Evolutionary conservation across 2,888 invertebrate species (phyloP).

Genomic region (Malthinus seriepunctatus): DNA sequence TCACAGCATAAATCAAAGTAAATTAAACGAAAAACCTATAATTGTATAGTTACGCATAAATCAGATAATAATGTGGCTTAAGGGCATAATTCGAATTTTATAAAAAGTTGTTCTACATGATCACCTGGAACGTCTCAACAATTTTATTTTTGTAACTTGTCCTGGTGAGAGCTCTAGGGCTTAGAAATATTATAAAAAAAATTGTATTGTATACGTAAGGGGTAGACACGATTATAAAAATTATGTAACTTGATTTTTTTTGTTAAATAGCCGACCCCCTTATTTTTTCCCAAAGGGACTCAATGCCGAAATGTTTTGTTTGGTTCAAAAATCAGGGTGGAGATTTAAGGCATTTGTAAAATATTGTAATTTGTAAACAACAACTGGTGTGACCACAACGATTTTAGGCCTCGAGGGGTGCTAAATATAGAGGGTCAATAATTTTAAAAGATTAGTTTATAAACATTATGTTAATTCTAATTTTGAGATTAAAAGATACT

Average conservation of each 20-base stretch:
- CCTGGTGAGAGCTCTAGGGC: slow-evolving; percentile 1
- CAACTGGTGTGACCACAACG: too few species aligned
- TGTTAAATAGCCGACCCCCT: background rate
- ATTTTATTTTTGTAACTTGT: slow-evolving; percentile 18
- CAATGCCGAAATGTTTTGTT: too few species aligned
- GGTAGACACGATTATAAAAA: background rate
- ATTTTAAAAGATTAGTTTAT: too few species aligned
- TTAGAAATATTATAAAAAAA: background rate
- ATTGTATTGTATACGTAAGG: background rate
- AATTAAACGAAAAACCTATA: slow-evolving; percentile 25
- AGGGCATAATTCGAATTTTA: slow-evolving; percentile 18
- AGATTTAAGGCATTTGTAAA: too few species aligned
- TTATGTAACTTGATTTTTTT: background rate
- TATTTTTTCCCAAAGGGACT: too few species aligned
- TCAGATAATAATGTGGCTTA: slow-evolving; percentile 19
- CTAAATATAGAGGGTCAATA: too few species aligned
- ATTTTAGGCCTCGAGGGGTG: too few species aligned
- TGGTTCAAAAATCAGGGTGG: too few species aligned
- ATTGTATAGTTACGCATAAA: slow-evolving; percentile 26
- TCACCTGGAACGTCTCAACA: slow-evolving; percentile 8
- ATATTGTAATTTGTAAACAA: too few species aligned
- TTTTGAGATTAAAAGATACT: too few species aligned
- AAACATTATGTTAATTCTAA: too few species aligned
- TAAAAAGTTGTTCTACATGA: slow-evolving; percentile 18
- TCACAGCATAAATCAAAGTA: slow-evolving; percentile 22